Percentiles rank a stretch among this genome's conserved stretches.
These are phyloP conservation scores for Myodes glareolus DNA, from an alignment of 2,113 vertebrate species.

Conservation along the genomic window DNA sequence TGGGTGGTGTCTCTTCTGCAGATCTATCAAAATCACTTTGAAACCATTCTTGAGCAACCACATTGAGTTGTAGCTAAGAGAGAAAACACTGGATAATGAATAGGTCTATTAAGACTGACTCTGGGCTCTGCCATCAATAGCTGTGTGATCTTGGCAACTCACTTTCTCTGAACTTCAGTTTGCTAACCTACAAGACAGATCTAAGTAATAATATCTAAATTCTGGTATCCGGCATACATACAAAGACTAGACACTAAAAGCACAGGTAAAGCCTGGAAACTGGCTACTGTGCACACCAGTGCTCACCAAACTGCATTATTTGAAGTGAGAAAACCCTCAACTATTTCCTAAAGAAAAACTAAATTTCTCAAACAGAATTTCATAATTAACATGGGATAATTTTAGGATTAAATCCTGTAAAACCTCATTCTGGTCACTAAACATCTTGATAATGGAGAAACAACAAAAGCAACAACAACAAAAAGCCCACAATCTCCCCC, in stretches of 20 bases:
- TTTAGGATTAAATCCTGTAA: slow-evolving; percentile 8
- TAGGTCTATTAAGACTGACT: neutral
- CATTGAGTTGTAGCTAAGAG: neutral
- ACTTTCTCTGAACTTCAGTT: neutral
- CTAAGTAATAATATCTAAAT: neutral
- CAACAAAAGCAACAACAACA: neutral
- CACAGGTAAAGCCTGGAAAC: neutral
- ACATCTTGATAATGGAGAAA: neutral
- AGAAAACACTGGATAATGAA: neutral
- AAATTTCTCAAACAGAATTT: neutral
- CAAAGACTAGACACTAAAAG: slow-evolving; percentile 7
- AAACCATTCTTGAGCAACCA: neutral
- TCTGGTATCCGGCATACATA: neutral
- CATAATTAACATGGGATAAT: neutral
- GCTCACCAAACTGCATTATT: slow-evolving; percentile 12
- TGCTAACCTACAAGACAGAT: neutral
- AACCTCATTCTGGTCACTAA: slow-evolving; percentile 15
- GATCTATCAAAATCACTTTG: neutral
- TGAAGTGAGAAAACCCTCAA: neutral
- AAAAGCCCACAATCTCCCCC: neutral
- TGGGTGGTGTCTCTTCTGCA: neutral
- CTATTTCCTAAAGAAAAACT: neutral
- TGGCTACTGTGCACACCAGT: neutral
- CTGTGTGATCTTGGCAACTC: neutral
- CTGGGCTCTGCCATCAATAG: neutral